phyloP scores from a whole-genome alignment of 2,113 vertebrate genomes.

The Bothrops jararaca region DNA sequence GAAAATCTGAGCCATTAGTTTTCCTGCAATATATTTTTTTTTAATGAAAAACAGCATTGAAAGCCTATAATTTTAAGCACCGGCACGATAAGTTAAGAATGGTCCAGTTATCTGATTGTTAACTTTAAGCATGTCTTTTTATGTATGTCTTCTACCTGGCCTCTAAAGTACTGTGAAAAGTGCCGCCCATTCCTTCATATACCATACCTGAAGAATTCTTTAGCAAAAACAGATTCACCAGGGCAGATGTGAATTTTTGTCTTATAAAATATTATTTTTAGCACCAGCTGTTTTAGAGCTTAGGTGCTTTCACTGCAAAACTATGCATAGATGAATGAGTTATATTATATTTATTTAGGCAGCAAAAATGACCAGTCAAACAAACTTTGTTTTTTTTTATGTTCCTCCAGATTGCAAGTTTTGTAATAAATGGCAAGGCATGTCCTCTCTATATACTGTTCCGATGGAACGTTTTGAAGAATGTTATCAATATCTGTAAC shows the following conservation, averaged over 20 bases:
- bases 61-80: not conserved
- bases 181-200: not conserved
- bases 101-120: not conserved
- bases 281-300: slow-evolving; percentile 53
- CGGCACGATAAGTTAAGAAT: no score
- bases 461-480: not conserved
- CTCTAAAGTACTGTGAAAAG: not conserved
- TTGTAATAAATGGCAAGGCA: slow-evolving; percentile 23
- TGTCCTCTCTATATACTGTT: slow-evolving; percentile 18
- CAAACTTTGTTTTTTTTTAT: slow-evolving; percentile 28
- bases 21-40: not conserved
- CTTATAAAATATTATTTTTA: slow-evolving; percentile 41
- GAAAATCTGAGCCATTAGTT: not conserved
- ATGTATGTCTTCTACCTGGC: not conserved
- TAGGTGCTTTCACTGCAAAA: slow-evolving; percentile 50
- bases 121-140: not conserved
- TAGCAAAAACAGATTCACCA: not conserved
- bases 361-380: slow-evolving; percentile 28
- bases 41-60: not conserved
- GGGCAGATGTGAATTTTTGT: slow-evolving; percentile 20
- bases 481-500: not conserved
- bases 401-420: slow-evolving; percentile 10
- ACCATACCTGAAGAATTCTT: not conserved
- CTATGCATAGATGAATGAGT: slow-evolving; percentile 41
- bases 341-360: slow-evolving; percentile 29